These are phyloP conservation scores for Elaphurus davidianus DNA, from an alignment of 2,113 vertebrate species.

Conservation along the genomic window DNA sequence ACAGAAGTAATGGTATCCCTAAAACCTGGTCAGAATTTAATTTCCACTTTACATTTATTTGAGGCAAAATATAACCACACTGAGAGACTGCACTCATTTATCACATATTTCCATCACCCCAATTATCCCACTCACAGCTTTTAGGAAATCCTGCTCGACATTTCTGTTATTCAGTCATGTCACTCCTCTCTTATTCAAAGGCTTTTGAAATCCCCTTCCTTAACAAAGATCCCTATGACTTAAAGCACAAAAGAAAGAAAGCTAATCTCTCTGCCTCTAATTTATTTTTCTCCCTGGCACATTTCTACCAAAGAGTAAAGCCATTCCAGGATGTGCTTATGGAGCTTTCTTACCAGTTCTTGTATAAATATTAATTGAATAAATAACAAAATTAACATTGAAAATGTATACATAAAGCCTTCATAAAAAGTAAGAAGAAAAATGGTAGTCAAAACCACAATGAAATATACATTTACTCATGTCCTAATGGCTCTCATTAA, in stretches of 20 bases:
- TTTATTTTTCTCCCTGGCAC: constrained; percentile 4
- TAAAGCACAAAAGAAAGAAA: constrained; percentile 36
- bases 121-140: background rate
- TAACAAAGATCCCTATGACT: constrained; percentile 29
- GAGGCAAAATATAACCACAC: background rate
- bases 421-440: constrained; percentile 27
- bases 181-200: constrained; percentile 23
- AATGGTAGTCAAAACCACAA: background rate
- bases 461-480: background rate
- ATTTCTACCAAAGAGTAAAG: constrained; percentile 40
- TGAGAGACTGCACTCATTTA: background rate
- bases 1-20: background rate
- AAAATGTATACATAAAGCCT: background rate
- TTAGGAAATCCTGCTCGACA: background rate
- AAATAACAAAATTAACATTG: background rate
- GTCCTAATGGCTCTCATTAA: background rate
- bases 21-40: constrained; percentile 34
- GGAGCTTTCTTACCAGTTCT: background rate
- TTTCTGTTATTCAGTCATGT: background rate
- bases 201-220: constrained; percentile 34
- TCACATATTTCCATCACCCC: background rate
- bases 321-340: background rate
- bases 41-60: constrained; percentile 31
- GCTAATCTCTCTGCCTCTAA: constrained; percentile 24
- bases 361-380: background rate